Evolutionary conservation across 2,888 invertebrate species (phyloP), one percentile per base, ranked within the genome.

Genomic region (Hecatera dysodea): DNA sequence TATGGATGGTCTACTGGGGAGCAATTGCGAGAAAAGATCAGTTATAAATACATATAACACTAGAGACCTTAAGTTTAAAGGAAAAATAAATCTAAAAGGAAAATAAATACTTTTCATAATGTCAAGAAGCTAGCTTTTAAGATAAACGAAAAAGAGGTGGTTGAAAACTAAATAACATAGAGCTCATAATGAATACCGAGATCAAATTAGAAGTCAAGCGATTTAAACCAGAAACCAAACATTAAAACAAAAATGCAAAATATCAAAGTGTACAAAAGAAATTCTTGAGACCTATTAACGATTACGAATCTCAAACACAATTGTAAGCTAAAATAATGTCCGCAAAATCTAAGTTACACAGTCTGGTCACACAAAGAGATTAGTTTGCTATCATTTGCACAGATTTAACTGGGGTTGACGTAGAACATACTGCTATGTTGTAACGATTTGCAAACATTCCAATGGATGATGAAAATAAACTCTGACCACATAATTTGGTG

Each of bases 401-500:
- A 75, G 48, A 42, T 44, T n/a, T 65, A 65, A 68, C 61, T 66
- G 56, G n/a, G 39, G 73, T 59, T 63, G 53, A 67, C 59, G 57
- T 22, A 42, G 29, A 19, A 6, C 74, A 79, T 64, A 64, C 50
- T 53, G 50, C 55, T 73, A 57, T 59, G 55, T 19, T 62, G 66
- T 75, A 68, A 74, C 59, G 56, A 67, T 62, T 67, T 66, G 69
- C 55, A 69, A 77, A 73, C 57, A 79, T 62, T 39, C 53, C 55
- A 33, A 63, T 65, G 46, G 22, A 57, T 29, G 48, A 42, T 55
- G 11, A 15, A 73, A 61, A 67, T 52, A 64, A 7, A 62, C 11
- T 57, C 17, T 33, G 33, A 44, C 44, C 22, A 59, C 22, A 50
- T 74, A n/a, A 33, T 48, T 46, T 63, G 12, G 19, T 44, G 56